phyloP scores from a whole-genome alignment of 53 echinoderm and acorn worm species.

The Patiria pectinifera region DNA sequence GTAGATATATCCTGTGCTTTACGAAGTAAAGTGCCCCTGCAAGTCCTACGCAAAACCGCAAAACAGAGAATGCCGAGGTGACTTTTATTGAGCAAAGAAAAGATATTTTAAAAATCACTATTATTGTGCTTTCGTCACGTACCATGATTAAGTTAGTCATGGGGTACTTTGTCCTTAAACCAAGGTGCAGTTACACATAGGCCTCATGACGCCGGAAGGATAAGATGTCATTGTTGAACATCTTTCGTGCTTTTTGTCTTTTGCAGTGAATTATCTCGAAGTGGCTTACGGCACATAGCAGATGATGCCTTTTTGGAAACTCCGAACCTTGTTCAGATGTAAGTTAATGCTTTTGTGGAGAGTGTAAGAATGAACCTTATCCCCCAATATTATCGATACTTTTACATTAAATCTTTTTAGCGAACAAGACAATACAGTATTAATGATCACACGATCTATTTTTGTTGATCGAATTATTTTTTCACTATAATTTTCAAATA shows the following conservation, averaged over 20 bases:
- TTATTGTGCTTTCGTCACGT: no score
- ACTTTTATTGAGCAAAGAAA: no score
- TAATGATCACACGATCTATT: not conserved
- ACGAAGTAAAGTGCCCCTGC: no score
- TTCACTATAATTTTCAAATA: not conserved
- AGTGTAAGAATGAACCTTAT: not conserved
- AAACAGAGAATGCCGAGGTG: no score
- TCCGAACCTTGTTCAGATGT: conserved; percentile 29
- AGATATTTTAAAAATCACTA: no score
- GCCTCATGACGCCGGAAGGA: not conserved
- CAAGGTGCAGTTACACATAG: not conserved
- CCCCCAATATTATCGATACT: not conserved
- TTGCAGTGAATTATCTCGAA: conserved; percentile 19
- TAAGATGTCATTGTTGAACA: not conserved
- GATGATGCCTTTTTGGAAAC: conserved; percentile 33
- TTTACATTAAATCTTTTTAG: not conserved
- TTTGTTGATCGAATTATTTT: not conserved
- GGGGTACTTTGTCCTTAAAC: no score
- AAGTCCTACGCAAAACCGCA: no score
- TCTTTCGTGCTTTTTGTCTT: not conserved
- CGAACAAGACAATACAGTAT: not conserved
- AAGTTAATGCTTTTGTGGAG: conserved; percentile 1
- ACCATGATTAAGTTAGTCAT: no score
- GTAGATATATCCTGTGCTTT: no score
- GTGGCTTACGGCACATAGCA: conserved; percentile 24